A percentile compares a stretch with the other conserved stretches of the same genome.
Evolutionary conservation across 2,888 invertebrate species (phyloP).

Genomic region (Hypselothyrea guttata): DNA sequence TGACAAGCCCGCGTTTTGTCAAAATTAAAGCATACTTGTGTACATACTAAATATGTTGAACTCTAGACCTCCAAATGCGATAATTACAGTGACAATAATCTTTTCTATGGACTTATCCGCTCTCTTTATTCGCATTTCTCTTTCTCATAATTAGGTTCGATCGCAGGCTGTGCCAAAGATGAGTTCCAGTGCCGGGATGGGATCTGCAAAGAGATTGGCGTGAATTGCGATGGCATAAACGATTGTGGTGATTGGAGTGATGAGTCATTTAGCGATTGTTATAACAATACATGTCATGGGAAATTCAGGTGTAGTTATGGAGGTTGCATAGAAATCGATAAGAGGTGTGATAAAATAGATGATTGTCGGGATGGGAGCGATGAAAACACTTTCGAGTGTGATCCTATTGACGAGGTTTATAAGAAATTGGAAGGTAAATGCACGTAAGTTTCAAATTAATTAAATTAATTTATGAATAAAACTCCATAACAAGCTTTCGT

Average conservation of each 20-base stretch:
- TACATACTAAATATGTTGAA: too few species aligned
- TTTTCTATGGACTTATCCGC: too few species aligned
- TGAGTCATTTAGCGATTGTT: slow-evolving; percentile 27
- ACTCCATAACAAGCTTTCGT: background rate
- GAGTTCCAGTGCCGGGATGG: slow-evolving; percentile 1
- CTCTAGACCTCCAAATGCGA: too few species aligned
- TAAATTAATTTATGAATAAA: background rate
- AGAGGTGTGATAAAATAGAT: background rate
- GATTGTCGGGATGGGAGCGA: slow-evolving; percentile 47
- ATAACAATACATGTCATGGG: background rate
- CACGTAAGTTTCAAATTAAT: slow-evolving; percentile 24
- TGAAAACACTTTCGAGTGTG: slow-evolving; percentile 27
- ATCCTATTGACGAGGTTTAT: background rate
- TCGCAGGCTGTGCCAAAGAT: background rate
- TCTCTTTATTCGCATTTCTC: background rate
- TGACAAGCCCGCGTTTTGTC: too few species aligned
- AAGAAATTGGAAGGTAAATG: slow-evolving; percentile 4
- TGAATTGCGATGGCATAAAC: slow-evolving; percentile 24
- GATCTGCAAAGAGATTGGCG: background rate
- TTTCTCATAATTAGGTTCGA: background rate
- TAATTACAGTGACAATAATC: too few species aligned
- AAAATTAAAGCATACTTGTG: too few species aligned
- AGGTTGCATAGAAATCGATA: slow-evolving; percentile 12
- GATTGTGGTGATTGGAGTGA: slow-evolving; percentile 35
- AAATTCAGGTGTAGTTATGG: slow-evolving; percentile 41